A percentile compares a stretch with the other conserved stretches of the same genome.
Conservation (phyloP, 2,113 vertebrate genomes). For the Tringa solitaria region DNA sequence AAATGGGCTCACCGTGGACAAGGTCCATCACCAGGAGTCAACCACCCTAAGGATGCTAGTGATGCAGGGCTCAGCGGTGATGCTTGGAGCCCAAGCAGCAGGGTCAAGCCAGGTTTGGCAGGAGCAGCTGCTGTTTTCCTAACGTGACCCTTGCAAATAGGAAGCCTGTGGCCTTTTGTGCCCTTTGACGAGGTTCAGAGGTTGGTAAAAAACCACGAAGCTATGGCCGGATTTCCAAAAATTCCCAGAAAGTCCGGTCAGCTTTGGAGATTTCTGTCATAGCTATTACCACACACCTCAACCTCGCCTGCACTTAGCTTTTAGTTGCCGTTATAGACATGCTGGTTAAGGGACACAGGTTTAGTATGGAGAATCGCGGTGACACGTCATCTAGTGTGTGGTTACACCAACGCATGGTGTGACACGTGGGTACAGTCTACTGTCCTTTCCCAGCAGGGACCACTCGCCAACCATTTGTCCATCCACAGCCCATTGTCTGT, state of each 20-base stretch:
- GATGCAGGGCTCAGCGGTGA: fast-evolving
- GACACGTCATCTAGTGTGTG: fast-evolving
- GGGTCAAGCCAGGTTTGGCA: background rate
- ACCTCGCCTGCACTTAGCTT: fast-evolving
- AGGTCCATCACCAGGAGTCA: background rate
- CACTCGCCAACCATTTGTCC: fast-evolving
- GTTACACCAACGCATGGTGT: background rate
- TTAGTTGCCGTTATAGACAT: fast-evolving
- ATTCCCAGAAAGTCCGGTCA: background rate
- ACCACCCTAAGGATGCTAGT: background rate
- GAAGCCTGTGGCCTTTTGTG: background rate
- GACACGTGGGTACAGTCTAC: fast-evolving
- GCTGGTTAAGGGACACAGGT: background rate
- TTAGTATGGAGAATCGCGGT: fast-evolving
- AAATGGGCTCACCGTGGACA: background rate
- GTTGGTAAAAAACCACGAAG: background rate
- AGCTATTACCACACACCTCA: background rate
- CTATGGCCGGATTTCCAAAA: background rate
- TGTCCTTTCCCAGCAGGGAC: background rate
- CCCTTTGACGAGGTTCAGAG: background rate
- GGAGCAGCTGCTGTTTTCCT: background rate
- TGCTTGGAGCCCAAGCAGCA: background rate
- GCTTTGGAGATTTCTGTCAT: background rate
- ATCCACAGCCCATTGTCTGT: fast-evolving
- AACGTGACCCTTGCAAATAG: background rate